Conservation (phyloP, 2,888 invertebrate genomes). For the Harpagoxenus sublaevis region DNA sequence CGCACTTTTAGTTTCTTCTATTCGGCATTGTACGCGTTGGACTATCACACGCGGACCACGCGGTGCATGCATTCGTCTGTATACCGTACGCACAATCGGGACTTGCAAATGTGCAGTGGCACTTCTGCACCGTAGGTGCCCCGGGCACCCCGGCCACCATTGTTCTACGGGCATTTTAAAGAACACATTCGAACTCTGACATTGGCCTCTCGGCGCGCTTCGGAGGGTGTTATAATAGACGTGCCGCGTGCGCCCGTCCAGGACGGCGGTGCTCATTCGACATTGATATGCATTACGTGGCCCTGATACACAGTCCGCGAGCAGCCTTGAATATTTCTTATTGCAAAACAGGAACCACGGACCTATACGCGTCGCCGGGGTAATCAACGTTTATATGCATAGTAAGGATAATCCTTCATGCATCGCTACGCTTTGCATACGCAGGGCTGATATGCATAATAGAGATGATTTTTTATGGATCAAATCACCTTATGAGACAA, state of each 20-base stretch:
- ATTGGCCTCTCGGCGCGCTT: conserved; percentile 62
- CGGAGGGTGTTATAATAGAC: conserved; percentile 59
- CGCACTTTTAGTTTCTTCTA: conserved; percentile 74
- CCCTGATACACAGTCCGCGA: neutral
- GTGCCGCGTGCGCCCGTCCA: conserved; percentile 34
- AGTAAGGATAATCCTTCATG: conserved; percentile 46
- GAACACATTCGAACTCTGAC: conserved; percentile 70
- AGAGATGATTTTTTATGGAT: conserved; percentile 36
- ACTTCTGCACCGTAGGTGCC: conserved; percentile 54
- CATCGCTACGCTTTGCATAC: conserved; percentile 32
- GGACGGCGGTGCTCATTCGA: conserved; percentile 57
- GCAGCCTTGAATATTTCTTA: conserved; percentile 36
- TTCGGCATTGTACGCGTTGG: conserved; percentile 56
- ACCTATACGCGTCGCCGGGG: conserved; percentile 20
- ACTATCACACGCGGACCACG: conserved; percentile 43
- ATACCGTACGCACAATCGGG: conserved; percentile 60
- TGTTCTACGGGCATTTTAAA: conserved; percentile 69
- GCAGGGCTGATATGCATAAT: conserved; percentile 39
- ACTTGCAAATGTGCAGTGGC: conserved; percentile 72
- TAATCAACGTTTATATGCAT: conserved; percentile 48
- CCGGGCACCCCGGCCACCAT: conserved; percentile 49
- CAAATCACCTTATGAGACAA: neutral
- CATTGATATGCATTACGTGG: conserved; percentile 49
- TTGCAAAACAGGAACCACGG: conserved; percentile 46
- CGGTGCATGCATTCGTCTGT: neutral